Evolutionary conservation across 2,888 invertebrate genomes (phyloP).

Genomic region (Metacarcinus magister): DNA sequence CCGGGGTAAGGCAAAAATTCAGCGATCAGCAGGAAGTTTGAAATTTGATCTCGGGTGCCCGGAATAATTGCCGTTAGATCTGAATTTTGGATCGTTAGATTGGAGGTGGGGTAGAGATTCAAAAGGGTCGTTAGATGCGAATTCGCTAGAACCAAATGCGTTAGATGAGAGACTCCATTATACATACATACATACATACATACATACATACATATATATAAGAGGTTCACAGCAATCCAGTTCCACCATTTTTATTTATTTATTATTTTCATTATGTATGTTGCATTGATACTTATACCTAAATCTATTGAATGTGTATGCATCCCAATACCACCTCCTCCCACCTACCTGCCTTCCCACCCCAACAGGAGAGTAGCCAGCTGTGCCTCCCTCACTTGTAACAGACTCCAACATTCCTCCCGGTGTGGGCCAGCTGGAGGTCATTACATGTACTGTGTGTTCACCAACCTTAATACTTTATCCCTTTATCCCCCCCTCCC

Average conservation of each 20-base stretch:
- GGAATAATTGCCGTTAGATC: too few species aligned
- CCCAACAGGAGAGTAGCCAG: neutral
- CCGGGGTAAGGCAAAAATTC: too few species aligned
- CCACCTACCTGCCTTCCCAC: neutral
- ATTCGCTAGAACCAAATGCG: too few species aligned
- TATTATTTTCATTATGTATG: neutral
- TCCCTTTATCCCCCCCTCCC: neutral
- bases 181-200: too few species aligned
- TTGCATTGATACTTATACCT: neutral
- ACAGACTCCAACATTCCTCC: neutral
- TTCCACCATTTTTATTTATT: neutral
- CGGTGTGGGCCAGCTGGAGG: neutral
- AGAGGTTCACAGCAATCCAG: neutral
- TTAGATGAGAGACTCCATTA: too few species aligned
- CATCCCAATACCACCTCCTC: neutral
- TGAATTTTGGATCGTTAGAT: too few species aligned
- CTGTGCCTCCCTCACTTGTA: neutral
- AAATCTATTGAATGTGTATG: neutral
- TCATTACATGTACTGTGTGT: neutral
- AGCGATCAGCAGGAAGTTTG: too few species aligned
- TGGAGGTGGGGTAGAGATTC: too few species aligned
- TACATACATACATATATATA: too few species aligned
- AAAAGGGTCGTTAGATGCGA: too few species aligned
- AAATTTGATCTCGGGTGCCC: too few species aligned
- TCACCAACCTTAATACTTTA: neutral